Percentiles rank a stretch among this genome's conserved stretches.
These are phyloP conservation scores for Oceanodroma tethys DNA, from an alignment of 2,113 vertebrate species.

Conservation along the genomic window DNA sequence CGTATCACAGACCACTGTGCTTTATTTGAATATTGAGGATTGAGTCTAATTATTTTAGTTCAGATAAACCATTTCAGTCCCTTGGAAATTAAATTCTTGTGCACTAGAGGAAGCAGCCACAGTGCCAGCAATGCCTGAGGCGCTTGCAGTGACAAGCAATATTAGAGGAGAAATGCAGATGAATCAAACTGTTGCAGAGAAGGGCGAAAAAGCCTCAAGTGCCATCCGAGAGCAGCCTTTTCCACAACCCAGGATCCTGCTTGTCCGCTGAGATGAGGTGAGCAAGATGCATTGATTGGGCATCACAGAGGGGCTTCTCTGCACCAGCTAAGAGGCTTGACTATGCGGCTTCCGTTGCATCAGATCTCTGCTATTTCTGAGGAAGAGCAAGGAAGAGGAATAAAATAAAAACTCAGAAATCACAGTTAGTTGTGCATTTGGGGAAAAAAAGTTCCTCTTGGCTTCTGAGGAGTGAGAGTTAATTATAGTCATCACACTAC, in stretches of 20 bases:
- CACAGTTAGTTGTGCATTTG: not conserved
- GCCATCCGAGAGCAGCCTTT: not conserved
- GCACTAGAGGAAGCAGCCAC: not conserved
- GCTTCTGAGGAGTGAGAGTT: not conserved
- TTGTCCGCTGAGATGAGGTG: not conserved
- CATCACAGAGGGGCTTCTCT: not conserved
- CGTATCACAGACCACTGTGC: not conserved
- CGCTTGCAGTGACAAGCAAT: not conserved
- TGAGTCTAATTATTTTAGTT: not conserved
- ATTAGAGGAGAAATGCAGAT: not conserved
- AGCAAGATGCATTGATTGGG: not conserved
- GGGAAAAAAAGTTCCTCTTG: not conserved
- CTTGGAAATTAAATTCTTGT: constrained; percentile 8
- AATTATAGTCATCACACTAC: not conserved
- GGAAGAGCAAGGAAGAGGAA: not conserved
- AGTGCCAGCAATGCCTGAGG: constrained; percentile 14
- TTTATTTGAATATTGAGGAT: not conserved
- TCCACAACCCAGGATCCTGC: not conserved
- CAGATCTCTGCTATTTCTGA: not conserved
- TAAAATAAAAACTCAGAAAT: not conserved
- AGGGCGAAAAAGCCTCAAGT: not conserved
- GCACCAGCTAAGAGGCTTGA: not conserved
- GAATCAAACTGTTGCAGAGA: not conserved
- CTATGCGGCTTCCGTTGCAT: not conserved
- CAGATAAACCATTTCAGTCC: not conserved